Base-by-base conservation (phyloP, 2,797 vertebrate genomes). In the Lacerta agilis region DNA sequence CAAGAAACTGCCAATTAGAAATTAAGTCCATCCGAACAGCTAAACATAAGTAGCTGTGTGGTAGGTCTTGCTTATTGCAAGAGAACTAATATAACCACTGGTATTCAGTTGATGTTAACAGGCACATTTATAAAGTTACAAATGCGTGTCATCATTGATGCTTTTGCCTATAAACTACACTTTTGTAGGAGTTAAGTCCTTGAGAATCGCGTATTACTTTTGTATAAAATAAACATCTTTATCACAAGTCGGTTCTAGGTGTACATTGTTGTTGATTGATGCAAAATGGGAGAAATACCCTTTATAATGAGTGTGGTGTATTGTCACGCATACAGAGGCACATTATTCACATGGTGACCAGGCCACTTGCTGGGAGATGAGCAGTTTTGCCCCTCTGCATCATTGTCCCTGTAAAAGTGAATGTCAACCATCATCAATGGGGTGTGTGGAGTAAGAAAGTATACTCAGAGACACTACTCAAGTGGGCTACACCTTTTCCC, bases 151-250 rank as follows among this genome's bases (percentile, higher is more conserved):
- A 91, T 89, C 87, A 92, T 91, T 93, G 91, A 92, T 94, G 86
- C 92, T 95, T 94, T 94, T 95, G 94, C 92, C 93, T 94, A 93
- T 95, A 3, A 36, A 94, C 89, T 95, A 95, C 93, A 95, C 92
- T 95, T 95, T 95, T 95, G 93, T 94, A 94, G 93, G 90, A 94
- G 93, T 94, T 92, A 95, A 92, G 87, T 91, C 94, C 72, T 92
- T 94, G 94, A 94, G 87, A 88, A 92, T 93, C 86, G 93, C 89
- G 85, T 78, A 33, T 94, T 95, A 92, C 94, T 94, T 96, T 96
- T 95, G 92, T 94, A 91, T 94, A 94, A 88, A 95, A 95, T 96
- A 95, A 95, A 96, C 92, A 80, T 90, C 89, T 93, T 93, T 95
- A 90, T 95, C 92, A 94, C 88, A 86, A 92, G 86, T 79, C 91